Evolutionary conservation across 1,140 invertebrate genomes (phyloP), one percentile per base, ranked within the genome.

Genomic region (Halyomorpha halys): DNA sequence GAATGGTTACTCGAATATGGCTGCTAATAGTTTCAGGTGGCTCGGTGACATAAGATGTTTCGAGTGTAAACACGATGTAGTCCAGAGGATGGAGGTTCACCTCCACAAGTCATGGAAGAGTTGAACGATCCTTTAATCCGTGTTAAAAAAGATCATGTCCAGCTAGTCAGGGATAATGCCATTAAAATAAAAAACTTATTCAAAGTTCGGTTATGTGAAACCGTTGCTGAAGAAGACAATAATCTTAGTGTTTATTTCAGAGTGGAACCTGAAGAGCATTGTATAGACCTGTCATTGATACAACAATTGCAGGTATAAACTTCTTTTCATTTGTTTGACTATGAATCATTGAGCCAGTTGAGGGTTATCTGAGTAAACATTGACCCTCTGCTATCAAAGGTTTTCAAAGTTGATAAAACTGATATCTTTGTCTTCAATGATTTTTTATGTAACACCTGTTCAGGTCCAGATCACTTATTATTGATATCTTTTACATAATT

Each of bases 51-150:
- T n/a, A 34, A 44, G 44, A 23, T 21, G 45, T 62, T n/a, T 39
- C 3, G 53, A 64, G 62, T n/a, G 62, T 53, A 64, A 64, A 56
- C 44, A 44, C 53, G 23, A 64, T 64, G 62, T 64, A 64, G 44
- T 27, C 47, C 16, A 49, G 45, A 44, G 45, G 51, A 64, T 64
- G 62, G 62, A 64, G 62, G 62, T 44, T 19, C 27, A 18, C 51
- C 62, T 64, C 62, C 62, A 19, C 44, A 45, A 44, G 49, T 44
- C 54, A 65, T 65, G 63, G 63, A 65, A 47, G 63, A 60, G 18
- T 18, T 44, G 54, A 65, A 65, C 25, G 45, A 18, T 45, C 13
- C 34, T 56, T 27, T n/a, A 27, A 59, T 65, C 21, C 49, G 45
- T n/a, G 63, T 65, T 23, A 59, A 60, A 45, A 19, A 61, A 65